A percentile compares a stretch with the other conserved stretches of the same genome.
These are phyloP conservation scores for Scolopax mira DNA, from an alignment of 2,113 vertebrate genomes.

Conservation along the genomic window DNA sequence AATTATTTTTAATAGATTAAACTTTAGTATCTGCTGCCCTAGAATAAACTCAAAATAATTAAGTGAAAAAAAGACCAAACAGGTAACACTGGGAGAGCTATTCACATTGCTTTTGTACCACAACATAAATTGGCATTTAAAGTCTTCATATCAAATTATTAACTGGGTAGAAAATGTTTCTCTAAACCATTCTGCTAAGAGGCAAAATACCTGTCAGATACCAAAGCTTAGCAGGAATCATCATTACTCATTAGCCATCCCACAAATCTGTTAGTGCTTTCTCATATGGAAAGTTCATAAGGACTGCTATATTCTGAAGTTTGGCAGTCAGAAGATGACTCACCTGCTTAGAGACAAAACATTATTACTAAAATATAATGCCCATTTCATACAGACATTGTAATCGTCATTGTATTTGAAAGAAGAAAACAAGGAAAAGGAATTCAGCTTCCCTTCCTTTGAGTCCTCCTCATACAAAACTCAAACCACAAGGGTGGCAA, in stretches of 20 bases:
- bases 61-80: not conserved
- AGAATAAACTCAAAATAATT: not conserved
- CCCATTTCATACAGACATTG: not conserved
- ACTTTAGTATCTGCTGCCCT: not conserved
- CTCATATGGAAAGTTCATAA: slow-evolving; percentile 3
- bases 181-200: not conserved
- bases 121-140: fast-evolving
- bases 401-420: slow-evolving; percentile 45
- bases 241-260: not conserved
- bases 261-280: slow-evolving; percentile 2
- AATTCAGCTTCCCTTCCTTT: slow-evolving; percentile 55
- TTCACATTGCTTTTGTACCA: not conserved
- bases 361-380: slow-evolving; percentile 7
- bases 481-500: slow-evolving; percentile 46
- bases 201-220: not conserved
- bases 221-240: not conserved
- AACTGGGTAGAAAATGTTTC: not conserved
- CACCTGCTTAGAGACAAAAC: slow-evolving; percentile 39
- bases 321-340: slow-evolving; percentile 23
- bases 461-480: slow-evolving; percentile 48
- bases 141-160: not conserved
- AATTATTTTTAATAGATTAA: not conserved
- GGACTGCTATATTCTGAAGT: not conserved
- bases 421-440: slow-evolving; percentile 59
- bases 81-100: not conserved